A percentile compares a stretch with the other conserved stretches of the same genome.
Evolutionary conservation across 2,113 vertebrate genomes (phyloP).

Genomic region (Taxidea taxus): DNA sequence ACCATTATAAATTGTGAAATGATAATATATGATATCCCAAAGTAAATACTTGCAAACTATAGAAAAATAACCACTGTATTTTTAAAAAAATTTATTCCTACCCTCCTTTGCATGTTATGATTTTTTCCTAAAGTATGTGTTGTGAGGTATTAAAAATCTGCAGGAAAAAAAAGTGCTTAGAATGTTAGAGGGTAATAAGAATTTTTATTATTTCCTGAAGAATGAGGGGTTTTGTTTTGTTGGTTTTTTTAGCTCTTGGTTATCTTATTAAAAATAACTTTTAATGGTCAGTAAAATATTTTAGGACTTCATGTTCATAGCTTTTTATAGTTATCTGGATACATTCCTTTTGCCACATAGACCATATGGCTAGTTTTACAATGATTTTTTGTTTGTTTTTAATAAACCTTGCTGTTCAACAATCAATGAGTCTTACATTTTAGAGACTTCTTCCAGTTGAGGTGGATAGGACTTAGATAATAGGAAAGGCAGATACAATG

Average conservation of each 20-base stretch:
- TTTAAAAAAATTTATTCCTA: conserved; percentile 11
- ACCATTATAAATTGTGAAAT: conserved; percentile 58
- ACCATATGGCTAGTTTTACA: conserved; percentile 8
- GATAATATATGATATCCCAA: conserved; percentile 12
- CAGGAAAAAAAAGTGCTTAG: conserved; percentile 40
- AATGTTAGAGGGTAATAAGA: conserved; percentile 29
- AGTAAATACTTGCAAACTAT: conserved; percentile 48
- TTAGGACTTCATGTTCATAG: conserved; percentile 37
- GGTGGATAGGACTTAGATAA: conserved; percentile 46
- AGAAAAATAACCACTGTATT: conserved; percentile 40
- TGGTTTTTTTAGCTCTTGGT: background rate
- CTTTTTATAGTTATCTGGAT: conserved; percentile 28
- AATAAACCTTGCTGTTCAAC: conserved; percentile 29
- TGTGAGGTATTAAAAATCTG: conserved; percentile 31
- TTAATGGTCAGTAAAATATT: background rate
- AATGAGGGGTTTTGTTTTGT: background rate
- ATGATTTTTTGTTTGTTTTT: conserved; percentile 20
- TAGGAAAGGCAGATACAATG: conserved; percentile 36
- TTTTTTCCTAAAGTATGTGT: conserved; percentile 40
- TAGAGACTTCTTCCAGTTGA: conserved; percentile 43
- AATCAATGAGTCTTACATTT: background rate
- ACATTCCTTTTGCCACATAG: conserved; percentile 34
- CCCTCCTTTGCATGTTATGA: conserved; percentile 23
- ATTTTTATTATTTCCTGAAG: conserved; percentile 55
- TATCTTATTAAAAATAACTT: conserved; percentile 47